A percentile compares a stretch with the other conserved stretches of the same genome.
Conservation (phyloP, 2,113 vertebrate species). For the Burhinus bistriatus region DNA sequence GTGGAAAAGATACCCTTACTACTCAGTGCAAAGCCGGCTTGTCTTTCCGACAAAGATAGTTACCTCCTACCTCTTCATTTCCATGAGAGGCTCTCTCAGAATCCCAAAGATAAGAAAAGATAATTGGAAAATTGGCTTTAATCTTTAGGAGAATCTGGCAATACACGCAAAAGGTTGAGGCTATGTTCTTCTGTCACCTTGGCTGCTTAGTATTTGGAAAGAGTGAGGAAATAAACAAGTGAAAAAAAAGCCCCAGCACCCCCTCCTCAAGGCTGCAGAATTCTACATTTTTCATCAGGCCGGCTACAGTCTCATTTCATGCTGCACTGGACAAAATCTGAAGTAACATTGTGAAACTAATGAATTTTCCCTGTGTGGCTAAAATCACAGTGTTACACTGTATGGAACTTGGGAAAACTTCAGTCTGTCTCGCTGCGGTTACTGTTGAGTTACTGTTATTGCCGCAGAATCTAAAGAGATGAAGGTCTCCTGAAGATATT, state of each 20-base stretch:
- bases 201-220: background rate
- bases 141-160: background rate
- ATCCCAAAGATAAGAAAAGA: background rate
- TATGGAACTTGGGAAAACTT: background rate
- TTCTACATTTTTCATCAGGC: background rate
- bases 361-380: background rate
- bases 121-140: background rate
- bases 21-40: conserved; percentile 25
- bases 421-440: background rate
- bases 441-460: background rate
- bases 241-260: background rate
- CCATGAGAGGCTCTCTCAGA: conserved; percentile 11
- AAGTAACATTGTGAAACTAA: background rate
- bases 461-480: background rate
- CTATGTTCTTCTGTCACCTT: background rate
- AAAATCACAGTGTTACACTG: background rate
- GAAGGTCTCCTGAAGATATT: background rate
- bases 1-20: conserved; percentile 47
- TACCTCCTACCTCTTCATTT: conserved; percentile 61
- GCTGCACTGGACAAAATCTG: background rate
- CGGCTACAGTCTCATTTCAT: background rate
- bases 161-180: background rate
- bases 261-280: background rate
- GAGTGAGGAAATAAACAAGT: background rate
- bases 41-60: conserved; percentile 42